These are phyloP conservation scores for Cheilosia urbana DNA, from an alignment of 2,888 invertebrate genomes.

Conservation along the genomic window DNA sequence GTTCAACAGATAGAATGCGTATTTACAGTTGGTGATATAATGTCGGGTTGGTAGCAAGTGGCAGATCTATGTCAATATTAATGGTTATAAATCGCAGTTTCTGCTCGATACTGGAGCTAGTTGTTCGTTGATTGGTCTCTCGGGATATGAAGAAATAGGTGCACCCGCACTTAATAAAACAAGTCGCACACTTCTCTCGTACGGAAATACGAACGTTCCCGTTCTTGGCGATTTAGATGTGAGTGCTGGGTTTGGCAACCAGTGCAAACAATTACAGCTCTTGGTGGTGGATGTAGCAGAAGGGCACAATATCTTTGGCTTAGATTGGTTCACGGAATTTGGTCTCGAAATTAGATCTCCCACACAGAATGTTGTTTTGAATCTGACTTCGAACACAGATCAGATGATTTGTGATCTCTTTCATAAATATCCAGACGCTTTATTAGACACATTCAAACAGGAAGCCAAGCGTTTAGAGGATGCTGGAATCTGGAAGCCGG, in stretches of 20 bases:
- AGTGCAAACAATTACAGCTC: constrained; percentile 1
- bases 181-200: constrained; percentile 22
- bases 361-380: background rate
- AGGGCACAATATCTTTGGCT: constrained; percentile 21
- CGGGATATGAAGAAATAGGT: constrained; percentile 4
- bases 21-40: constrained; percentile 18
- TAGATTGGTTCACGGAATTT: constrained; percentile 6
- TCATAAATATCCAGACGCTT: constrained; percentile 31
- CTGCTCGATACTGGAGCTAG: constrained; percentile 32
- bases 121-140: constrained; percentile 17
- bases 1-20: constrained; percentile 4
- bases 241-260: background rate
- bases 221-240: constrained; percentile 9
- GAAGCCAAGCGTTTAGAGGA: constrained; percentile 71
- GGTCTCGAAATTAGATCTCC: constrained; percentile 24
- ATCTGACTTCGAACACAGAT: background rate
- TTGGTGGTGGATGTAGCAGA: background rate
- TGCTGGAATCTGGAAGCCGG: constrained; percentile 63
- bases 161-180: background rate
- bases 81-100: background rate
- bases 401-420: constrained; percentile 5
- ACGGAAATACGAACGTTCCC: constrained; percentile 7
- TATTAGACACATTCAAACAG: constrained; percentile 58
- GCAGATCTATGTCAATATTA: constrained; percentile 14
- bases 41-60: constrained; percentile 11